Evolutionary conservation across 2,888 invertebrate genomes (phyloP).

Genomic region (Harpalus rufipes): DNA sequence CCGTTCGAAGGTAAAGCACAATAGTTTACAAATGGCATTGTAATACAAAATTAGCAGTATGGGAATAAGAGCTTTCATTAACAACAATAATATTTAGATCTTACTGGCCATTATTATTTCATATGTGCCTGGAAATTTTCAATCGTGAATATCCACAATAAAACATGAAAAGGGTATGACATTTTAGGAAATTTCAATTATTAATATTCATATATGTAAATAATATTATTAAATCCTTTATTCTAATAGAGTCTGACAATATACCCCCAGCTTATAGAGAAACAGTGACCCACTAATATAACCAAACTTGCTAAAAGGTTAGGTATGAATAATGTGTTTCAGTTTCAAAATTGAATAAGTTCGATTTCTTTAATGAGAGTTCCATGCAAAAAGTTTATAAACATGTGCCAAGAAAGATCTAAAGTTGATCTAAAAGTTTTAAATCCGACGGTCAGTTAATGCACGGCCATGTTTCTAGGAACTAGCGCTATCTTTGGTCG

Average conservation of each 20-base stretch:
- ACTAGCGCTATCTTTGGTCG: constrained; percentile 39
- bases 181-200: constrained; percentile 3
- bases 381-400: constrained; percentile 32
- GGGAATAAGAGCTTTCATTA: neutral
- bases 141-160: neutral
- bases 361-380: constrained; percentile 8
- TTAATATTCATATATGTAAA: constrained; percentile 7
- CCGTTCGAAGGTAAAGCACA: no score
- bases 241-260: neutral
- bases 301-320: constrained; percentile 3
- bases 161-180: neutral
- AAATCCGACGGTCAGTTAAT: constrained; percentile 55
- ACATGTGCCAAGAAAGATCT: constrained; percentile 48
- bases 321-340: neutral
- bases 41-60: neutral
- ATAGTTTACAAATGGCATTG: neutral
- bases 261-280: neutral
- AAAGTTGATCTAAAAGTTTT: constrained; percentile 57
- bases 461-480: constrained; percentile 35
- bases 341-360: neutral
- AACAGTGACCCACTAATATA: neutral
- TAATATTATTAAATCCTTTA: neutral
- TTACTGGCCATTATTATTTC: neutral
- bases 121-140: neutral
- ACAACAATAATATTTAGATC: neutral